These are phyloP conservation scores for Hyles vespertilio DNA, from an alignment of 1,140 invertebrate genomes.

Conservation along the genomic window DNA sequence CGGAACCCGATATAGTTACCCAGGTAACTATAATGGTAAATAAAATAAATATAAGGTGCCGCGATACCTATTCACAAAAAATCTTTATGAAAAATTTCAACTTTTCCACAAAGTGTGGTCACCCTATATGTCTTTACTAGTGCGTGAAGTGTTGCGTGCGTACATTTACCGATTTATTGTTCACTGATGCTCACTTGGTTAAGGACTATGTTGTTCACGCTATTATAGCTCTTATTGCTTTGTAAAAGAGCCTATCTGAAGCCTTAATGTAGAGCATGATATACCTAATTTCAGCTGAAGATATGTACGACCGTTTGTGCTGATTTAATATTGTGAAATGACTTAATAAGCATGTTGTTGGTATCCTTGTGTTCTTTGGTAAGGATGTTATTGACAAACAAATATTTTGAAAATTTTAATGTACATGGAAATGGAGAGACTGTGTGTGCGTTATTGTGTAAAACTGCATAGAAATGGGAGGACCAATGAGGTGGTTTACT, in stretches of 20 bases:
- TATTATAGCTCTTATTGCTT: constrained; percentile 1
- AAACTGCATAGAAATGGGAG: too few relatives aligned
- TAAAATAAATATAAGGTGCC: too few relatives aligned
- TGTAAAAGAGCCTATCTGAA: neutral
- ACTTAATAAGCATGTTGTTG: neutral
- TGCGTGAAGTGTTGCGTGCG: constrained; percentile 47
- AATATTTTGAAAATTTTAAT: too few relatives aligned
- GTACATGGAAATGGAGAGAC: too few relatives aligned
- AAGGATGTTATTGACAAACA: neutral
- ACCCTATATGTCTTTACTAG: constrained; percentile 40
- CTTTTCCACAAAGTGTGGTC: constrained; percentile 16
- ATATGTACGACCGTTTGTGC: neutral
- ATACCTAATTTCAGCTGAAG: neutral
- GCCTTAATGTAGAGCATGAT: neutral
- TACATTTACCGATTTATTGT: constrained; percentile 24
- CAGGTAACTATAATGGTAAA: too few relatives aligned
- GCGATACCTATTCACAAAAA: too few relatives aligned
- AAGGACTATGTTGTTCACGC: constrained; percentile 9
- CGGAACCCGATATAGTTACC: too few relatives aligned
- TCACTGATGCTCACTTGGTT: constrained; percentile 1
- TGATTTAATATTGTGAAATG: constrained; percentile 4
- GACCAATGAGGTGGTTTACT: too few relatives aligned
- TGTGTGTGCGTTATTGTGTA: too few relatives aligned
- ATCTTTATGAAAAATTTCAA: neutral
- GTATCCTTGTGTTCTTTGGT: neutral